Evolutionary conservation across 2,113 vertebrate genomes (phyloP), one percentile per base, ranked within the genome.

Genomic region (Pleuronectes platessa): DNA sequence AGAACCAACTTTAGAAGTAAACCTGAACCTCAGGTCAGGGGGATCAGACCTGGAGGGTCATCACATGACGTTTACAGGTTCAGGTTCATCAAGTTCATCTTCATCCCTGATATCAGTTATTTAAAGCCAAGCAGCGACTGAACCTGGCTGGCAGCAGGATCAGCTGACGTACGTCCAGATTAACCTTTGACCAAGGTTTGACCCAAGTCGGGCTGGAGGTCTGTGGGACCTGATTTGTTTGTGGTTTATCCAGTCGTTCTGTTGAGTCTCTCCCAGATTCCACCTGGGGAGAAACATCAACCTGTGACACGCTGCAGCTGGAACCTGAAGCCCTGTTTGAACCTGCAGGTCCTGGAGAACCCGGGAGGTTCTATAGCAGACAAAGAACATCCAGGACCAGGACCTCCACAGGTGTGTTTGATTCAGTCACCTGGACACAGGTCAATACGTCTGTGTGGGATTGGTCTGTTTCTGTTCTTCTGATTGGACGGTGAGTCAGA

Each of bases 401-500:
- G 55, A 58, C 79, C 76, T 8, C 47, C 47, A 51, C 47, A 20
- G 47, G 5, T 18, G 4, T 49, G 45, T 49, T 49, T 21, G 51
- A 54, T 13, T 4, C 51, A n/a, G 51, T 54, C 18, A 54, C 47
- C 45, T 47, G 45, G 45, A 47, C 12, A 12, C 45, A n/a, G 5
- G 20, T 7, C n/a, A 72, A 69, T 61, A 63, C 63, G n/a, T 71
- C 72, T 31, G 67, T 62, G 80, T 21, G 66, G 68, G 71, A 76
- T 42, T 24, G 56, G 60, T 64, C 54, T 0, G 1, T 14, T 31
- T 0, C 9, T 47, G 31, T 60, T 20, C 1, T 69, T 45, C 35
- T 78, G 73, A 83, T 58, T 71, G 81, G 75, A 24, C 3, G 5
- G 3, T 12, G 87, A 93, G 42, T 88, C 92, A 96, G 83, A 96